Conservation (phyloP, 2,888 invertebrate genomes). For the Drosophila mettleri region DNA sequence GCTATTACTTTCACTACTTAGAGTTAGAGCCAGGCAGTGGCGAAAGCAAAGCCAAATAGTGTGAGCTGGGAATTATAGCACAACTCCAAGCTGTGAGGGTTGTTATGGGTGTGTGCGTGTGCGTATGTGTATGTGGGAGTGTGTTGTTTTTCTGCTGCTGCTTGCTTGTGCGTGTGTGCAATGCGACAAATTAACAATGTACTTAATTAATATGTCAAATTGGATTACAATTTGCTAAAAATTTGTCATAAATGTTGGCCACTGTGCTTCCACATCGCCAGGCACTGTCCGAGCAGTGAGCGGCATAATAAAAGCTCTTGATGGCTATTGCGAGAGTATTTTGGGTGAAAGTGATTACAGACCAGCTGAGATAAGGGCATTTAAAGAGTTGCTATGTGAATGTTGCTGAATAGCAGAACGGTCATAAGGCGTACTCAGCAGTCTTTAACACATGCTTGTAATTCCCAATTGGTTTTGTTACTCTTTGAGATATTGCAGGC, state of each 20-base stretch:
- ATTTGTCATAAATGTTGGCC: conserved; percentile 70
- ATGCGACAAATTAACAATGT: conserved; percentile 77
- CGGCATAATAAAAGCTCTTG: conserved; percentile 1
- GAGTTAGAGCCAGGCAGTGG: conserved; percentile 40
- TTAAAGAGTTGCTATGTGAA: not conserved
- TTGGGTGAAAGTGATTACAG: not conserved
- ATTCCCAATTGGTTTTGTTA: not conserved
- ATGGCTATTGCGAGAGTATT: not conserved
- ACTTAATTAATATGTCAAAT: conserved; percentile 77
- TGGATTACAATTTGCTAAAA: conserved; percentile 77
- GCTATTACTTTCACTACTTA: conserved; percentile 78
- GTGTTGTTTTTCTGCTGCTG: not conserved
- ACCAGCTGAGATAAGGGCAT: not conserved
- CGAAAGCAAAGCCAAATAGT: not conserved
- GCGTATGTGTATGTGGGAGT: conserved; percentile 5
- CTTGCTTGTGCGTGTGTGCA: conserved; percentile 57
- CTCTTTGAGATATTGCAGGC: too few species aligned
- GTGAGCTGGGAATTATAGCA: not conserved
- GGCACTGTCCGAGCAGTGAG: conserved; percentile 12
- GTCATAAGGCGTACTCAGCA: too few species aligned
- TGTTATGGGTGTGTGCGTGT: conserved; percentile 13
- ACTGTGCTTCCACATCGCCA: conserved; percentile 32
- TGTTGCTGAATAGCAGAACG: not conserved
- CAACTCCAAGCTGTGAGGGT: conserved; percentile 23
- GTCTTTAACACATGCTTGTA: not conserved